Conservation (phyloP, 2,888 invertebrate species). For the Odontocolon sp. region DNA sequence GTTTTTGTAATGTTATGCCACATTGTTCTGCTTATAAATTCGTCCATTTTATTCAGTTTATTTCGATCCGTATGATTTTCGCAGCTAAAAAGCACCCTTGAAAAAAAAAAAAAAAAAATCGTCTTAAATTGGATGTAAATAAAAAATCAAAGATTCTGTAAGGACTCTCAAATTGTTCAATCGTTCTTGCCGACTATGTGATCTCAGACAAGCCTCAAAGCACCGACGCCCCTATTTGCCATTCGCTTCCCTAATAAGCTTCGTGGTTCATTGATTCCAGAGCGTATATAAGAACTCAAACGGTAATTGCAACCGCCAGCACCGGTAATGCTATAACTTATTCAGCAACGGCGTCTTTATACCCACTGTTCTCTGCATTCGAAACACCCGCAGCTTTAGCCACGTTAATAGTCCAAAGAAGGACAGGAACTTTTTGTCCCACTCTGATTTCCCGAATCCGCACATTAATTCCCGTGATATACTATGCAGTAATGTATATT, state of each 20-base stretch:
- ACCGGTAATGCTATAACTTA: slow-evolving; percentile 53
- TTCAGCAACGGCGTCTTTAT: slow-evolving; percentile 30
- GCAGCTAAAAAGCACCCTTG: too few species aligned
- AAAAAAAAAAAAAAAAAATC: too few species aligned
- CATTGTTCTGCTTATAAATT: too few species aligned
- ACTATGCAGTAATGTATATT: slow-evolving; percentile 33
- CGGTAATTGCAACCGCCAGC: slow-evolving; percentile 58
- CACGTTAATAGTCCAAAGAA: slow-evolving; percentile 62
- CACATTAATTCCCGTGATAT: slow-evolving; percentile 55
- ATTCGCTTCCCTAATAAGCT: slow-evolving; percentile 36
- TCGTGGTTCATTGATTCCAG: slow-evolving; percentile 56
- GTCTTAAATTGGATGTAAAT: background rate
- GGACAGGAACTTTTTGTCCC: slow-evolving; percentile 53
- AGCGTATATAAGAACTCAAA: slow-evolving; percentile 51
- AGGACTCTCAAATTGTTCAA: background rate
- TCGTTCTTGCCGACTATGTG: slow-evolving; percentile 15
- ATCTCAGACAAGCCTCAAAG: background rate
- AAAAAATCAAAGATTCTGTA: background rate
- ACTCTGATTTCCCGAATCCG: slow-evolving; percentile 37
- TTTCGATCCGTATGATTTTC: too few species aligned
- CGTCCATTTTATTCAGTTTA: too few species aligned
- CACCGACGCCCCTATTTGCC: slow-evolving; percentile 62
- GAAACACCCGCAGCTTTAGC: slow-evolving; percentile 62
- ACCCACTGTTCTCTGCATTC: slow-evolving; percentile 54
- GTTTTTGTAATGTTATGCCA: too few species aligned